These are phyloP conservation scores for Drosophila quinaria DNA, from an alignment of 2,888 invertebrate genomes.

Conservation along the genomic window DNA sequence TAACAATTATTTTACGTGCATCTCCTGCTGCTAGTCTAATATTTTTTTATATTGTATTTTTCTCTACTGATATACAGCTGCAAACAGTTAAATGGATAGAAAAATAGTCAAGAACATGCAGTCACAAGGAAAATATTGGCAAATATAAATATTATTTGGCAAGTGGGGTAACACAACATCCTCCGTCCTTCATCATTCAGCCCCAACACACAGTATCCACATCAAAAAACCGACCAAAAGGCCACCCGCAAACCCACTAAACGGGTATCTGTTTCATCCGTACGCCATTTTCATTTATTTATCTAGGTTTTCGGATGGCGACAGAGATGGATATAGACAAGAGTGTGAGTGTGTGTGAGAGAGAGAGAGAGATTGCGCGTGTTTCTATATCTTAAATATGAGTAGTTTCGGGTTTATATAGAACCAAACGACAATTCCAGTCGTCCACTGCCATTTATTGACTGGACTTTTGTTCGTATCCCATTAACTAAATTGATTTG, in stretches of 20 bases:
- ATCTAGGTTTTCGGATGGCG: constrained; percentile 21
- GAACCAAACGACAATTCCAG: not conserved
- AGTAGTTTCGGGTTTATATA: not conserved
- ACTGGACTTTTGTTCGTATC: constrained; percentile 48
- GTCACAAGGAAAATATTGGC: constrained; percentile 23
- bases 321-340: not conserved
- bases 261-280: constrained; percentile 23
- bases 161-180: constrained; percentile 1
- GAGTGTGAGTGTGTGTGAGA: not conserved
- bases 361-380: not conserved
- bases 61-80: not conserved
- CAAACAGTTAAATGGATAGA: constrained; percentile 18
- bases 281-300: constrained; percentile 35
- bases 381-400: constrained; percentile 4
- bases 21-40: not conserved
- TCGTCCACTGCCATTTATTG: constrained; percentile 43
- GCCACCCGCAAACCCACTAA: constrained; percentile 9
- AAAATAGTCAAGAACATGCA: constrained; percentile 24
- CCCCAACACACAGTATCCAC: not conserved
- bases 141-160: constrained; percentile 37
- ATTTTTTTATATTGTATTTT: not conserved
- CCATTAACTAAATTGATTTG: constrained; percentile 60
- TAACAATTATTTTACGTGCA: not conserved
- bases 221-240: not conserved
- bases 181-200: not conserved